A percentile compares a stretch with the other conserved stretches of the same genome.
Conservation (phyloP, 1,140 invertebrate genomes). For the Drosophila busckii region DNA sequence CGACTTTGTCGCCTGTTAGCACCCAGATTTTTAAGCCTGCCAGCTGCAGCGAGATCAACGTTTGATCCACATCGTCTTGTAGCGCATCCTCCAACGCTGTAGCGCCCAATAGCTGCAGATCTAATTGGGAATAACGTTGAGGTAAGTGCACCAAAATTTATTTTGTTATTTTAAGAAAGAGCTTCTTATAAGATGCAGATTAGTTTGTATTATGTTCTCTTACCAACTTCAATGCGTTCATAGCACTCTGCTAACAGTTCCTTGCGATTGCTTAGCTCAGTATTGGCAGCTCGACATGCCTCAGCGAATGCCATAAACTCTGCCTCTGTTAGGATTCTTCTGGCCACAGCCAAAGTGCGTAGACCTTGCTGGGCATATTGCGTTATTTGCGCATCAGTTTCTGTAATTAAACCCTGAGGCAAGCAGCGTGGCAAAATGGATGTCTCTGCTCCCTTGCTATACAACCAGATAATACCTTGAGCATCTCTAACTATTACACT, state of each 20-base stretch:
- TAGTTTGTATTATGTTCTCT: no score
- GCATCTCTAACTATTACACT: constrained; percentile 91
- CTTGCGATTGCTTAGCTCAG: constrained; percentile 41
- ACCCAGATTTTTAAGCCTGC: constrained; percentile 89
- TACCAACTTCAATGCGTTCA: constrained; percentile 52
- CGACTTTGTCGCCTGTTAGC: constrained; percentile 89
- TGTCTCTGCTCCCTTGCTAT: constrained; percentile 90
- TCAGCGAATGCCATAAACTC: constrained; percentile 75
- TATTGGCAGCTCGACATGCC: constrained; percentile 35
- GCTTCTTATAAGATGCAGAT: no score
- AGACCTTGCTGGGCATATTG: constrained; percentile 93
- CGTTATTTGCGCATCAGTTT: constrained; percentile 91
- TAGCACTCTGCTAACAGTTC: constrained; percentile 42
- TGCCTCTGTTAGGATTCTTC: constrained; percentile 82
- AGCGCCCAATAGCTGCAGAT: constrained; percentile 85
- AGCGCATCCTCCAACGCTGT: constrained; percentile 91
- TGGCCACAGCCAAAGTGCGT: constrained; percentile 90
- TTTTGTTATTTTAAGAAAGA: no score
- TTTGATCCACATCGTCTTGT: constrained; percentile 88
- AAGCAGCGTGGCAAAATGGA: constrained; percentile 84
- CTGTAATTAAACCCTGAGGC: constrained; percentile 80
- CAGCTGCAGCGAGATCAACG: constrained; percentile 83
- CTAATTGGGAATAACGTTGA: constrained; percentile 22
- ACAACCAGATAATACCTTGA: constrained; percentile 84
- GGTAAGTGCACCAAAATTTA: no score